Evolutionary conservation across 2,113 vertebrate genomes (phyloP), one percentile per base, ranked within the genome.

Genomic region (Chamaetylas fuelleborni): DNA sequence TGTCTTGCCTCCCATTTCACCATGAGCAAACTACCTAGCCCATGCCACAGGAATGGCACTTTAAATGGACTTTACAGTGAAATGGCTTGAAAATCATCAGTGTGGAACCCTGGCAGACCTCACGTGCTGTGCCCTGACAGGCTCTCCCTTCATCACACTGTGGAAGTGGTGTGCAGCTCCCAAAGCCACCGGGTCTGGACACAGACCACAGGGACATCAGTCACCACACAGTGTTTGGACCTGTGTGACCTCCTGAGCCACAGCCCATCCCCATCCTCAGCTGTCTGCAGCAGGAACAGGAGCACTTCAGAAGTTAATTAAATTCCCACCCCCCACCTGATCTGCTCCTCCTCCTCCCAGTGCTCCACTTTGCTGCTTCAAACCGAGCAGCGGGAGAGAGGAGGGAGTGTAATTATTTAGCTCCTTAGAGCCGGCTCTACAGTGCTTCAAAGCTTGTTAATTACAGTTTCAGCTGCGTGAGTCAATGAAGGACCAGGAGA

Each of bases 331-430:
- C 71, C 38, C 45, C 2, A 51, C 72, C 83, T 9, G 38, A 64
- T 81, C 94, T 9, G 11, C 95, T 96, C 87, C 86, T 95, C 61
- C 86, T 94, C 95, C 48, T 94, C 96, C 93, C 94, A 69, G 7
- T 4, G 91, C 93, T 95, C 54, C 81, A 69, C 91, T 95, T 84
- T 58, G 66, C 94, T 0, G 42, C 91, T 91, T 91, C 87, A 91
- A 69, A 90, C 66, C 0, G 2, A 96, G 90, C 91, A 90, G 84
- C 1, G 29, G 90, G 92, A 93, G 87, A 56, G 54, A 58, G 88
- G 70, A 94, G 86, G 94, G 84, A 93, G 57, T n/a, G 56, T 95
- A 96, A 97, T 97, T 95, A 95, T 87, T 90, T 36, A 93, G 91
- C 84, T 96, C 94, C 95, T 86, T 58, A 71, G 96, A 95, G 93